phyloP scores from a whole-genome alignment of 2,888 invertebrate genomes.

The Melitaea athalia region DNA sequence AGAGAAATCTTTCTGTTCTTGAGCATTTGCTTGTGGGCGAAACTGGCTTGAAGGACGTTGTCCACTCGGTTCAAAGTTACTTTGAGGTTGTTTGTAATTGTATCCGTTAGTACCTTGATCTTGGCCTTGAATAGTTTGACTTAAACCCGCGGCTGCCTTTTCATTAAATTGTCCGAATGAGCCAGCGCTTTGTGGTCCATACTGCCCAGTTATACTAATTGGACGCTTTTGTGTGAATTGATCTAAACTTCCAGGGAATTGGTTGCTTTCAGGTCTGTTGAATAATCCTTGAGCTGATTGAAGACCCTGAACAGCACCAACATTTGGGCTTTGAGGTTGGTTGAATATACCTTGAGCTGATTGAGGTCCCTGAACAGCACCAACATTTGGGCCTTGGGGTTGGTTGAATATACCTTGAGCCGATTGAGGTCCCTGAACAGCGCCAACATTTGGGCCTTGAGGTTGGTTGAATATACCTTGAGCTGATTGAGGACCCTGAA shows the following conservation, averaged over 20 bases:
- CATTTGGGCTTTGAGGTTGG: conserved; percentile 37
- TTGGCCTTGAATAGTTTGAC: conserved; percentile 15
- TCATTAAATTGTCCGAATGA: conserved; percentile 3
- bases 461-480: conserved; percentile 10
- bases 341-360: conserved; percentile 15
- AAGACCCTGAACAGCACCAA: conserved; percentile 17
- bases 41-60: conserved; percentile 17
- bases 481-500: conserved; percentile 8
- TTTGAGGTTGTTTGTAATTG: conserved; percentile 35
- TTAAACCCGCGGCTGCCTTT: not conserved
- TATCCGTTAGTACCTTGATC: conserved; percentile 28
- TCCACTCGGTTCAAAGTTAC: conserved; percentile 7
- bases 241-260: conserved; percentile 21
- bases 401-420: conserved; percentile 22
- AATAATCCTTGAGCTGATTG: not conserved
- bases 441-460: conserved; percentile 25
- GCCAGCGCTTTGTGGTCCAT: conserved; percentile 6
- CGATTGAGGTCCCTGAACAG: conserved; percentile 14
- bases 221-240: conserved; percentile 7
- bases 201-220: conserved; percentile 1
- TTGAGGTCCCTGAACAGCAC: conserved; percentile 15
- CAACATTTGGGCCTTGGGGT: conserved; percentile 36
- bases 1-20: conserved; percentile 12
- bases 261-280: conserved; percentile 23
- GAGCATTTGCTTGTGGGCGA: conserved; percentile 16